A percentile compares a stretch with the other conserved stretches of the same genome.
These are phyloP conservation scores for Neogobius melanostomus DNA, from an alignment of 2,113 vertebrate species.

Conservation along the genomic window DNA sequence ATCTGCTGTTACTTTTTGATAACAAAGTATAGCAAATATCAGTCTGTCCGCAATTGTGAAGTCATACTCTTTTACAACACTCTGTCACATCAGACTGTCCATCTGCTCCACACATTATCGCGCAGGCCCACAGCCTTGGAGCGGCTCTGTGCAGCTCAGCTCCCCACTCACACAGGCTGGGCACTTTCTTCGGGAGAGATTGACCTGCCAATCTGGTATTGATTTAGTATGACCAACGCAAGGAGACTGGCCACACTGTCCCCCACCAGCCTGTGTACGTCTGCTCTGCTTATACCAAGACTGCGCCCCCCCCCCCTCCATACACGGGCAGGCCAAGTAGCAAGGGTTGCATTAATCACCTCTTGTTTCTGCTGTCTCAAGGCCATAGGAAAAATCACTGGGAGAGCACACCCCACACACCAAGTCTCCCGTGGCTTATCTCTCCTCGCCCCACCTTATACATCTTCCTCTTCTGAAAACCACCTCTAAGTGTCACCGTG, in stretches of 20 bases:
- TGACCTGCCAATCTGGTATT: conserved; percentile 38
- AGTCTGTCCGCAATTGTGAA: neutral
- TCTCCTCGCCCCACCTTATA: neutral
- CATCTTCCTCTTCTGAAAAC: conserved; percentile 5
- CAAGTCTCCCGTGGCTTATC: conserved; percentile 3
- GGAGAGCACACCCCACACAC: neutral
- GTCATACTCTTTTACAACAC: neutral
- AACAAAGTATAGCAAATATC: neutral
- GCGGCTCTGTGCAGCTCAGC: conserved; percentile 22
- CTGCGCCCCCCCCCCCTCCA: neutral
- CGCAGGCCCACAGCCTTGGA: conserved; percentile 31
- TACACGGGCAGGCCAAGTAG: neutral
- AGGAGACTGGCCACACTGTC: conserved; percentile 1
- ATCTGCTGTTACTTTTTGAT: no score
- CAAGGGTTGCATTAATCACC: conserved; percentile 18
- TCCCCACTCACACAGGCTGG: conserved; percentile 56
- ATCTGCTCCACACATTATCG: neutral
- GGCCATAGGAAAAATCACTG: conserved; percentile 7
- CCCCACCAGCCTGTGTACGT: neutral
- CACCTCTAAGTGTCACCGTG: conserved; percentile 1
- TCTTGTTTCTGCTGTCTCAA: conserved; percentile 26
- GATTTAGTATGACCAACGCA: conserved; percentile 1
- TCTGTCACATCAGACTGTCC: neutral
- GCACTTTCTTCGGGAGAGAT: conserved; percentile 50
- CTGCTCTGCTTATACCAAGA: neutral